A percentile compares a stretch with the other conserved stretches of the same genome.
Evolutionary conservation across 2,888 invertebrate species (phyloP).

Genomic region (Oegoconia quadripuncta): DNA sequence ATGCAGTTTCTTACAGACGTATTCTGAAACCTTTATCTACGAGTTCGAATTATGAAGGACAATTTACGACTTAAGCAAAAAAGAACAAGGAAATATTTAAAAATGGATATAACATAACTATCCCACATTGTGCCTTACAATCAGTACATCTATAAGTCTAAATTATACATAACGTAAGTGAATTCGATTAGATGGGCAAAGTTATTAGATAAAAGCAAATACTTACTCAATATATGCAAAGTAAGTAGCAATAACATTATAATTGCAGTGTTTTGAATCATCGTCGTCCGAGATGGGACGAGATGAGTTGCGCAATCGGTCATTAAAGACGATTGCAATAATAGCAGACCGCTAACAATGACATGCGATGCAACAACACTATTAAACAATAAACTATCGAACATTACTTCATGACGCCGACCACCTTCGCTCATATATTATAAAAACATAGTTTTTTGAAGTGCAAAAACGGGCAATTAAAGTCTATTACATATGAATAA

Average conservation of each 20-base stretch:
- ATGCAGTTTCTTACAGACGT: not conserved
- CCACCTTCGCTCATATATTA: too few relatives aligned
- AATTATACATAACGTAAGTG: not conserved
- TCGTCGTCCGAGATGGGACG: constrained; percentile 48
- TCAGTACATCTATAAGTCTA: too few relatives aligned
- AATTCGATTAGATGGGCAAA: not conserved
- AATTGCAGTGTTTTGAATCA: constrained; percentile 48
- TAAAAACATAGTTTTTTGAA: too few relatives aligned
- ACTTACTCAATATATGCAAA: constrained; percentile 6
- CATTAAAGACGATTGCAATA: constrained; percentile 51
- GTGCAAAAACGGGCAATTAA: too few relatives aligned
- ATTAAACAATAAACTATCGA: constrained; percentile 25
- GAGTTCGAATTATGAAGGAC: too few relatives aligned
- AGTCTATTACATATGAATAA: too few relatives aligned
- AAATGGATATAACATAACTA: too few relatives aligned
- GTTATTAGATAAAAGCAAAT: constrained; percentile 6
- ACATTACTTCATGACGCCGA: too few relatives aligned
- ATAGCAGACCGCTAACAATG: constrained; percentile 29
- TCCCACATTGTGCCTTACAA: too few relatives aligned
- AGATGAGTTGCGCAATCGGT: constrained; percentile 55
- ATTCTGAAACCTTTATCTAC: too few relatives aligned
- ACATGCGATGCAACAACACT: constrained; percentile 27
- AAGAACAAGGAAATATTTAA: not conserved
- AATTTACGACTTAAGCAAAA: not conserved
- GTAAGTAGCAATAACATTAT: constrained; percentile 28